These are phyloP conservation scores for Anthonomus grandis DNA, from an alignment of 1,140 invertebrate genomes.

Conservation along the genomic window DNA sequence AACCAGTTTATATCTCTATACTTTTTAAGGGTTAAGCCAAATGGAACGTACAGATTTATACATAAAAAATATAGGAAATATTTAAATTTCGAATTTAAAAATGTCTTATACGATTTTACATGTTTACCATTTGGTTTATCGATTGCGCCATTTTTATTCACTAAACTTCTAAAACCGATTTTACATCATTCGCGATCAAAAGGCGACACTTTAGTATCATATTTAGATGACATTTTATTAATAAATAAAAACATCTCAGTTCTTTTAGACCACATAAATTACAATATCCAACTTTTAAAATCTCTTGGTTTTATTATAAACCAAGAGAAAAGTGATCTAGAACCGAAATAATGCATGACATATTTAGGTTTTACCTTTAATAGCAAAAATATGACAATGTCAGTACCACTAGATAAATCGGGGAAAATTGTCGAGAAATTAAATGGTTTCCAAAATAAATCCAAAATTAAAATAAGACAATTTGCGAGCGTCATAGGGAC, in stretches of 20 bases:
- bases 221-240: slow-evolving; percentile 1
- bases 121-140: background rate
- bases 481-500: background rate
- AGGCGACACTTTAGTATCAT: background rate
- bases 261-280: background rate
- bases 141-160: background rate
- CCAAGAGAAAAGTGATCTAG: background rate
- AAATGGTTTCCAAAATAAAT: background rate
- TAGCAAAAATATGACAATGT: background rate
- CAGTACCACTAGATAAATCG: background rate
- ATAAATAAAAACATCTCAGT: background rate
- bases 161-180: background rate
- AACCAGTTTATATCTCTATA: background rate
- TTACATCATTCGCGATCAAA: background rate
- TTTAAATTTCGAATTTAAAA: background rate
- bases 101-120: background rate
- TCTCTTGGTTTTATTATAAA: too few species aligned
- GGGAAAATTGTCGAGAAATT: background rate
- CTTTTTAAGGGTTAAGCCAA: too few species aligned
- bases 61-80: background rate
- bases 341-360: background rate
- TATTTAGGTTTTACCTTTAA: background rate
- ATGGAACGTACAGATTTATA: too few species aligned
- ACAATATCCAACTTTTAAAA: background rate
- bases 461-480: background rate